Base-by-base conservation (phyloP, 2,888 invertebrate genomes). In the Rhagonycha lutea region DNA sequence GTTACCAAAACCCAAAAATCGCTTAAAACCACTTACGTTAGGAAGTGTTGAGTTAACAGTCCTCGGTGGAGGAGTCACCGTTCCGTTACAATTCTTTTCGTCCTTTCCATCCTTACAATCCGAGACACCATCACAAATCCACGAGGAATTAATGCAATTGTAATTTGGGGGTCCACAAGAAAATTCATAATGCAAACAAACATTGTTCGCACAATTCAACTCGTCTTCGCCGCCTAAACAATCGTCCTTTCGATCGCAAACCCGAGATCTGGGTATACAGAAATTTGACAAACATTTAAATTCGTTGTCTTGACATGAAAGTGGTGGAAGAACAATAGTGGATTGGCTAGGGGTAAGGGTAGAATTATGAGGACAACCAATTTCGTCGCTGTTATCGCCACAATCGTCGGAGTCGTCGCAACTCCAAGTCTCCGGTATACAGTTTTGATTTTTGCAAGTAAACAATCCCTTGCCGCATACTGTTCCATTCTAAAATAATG, bases 391-490 rank as follows among this genome's bases (percentile, higher is more conserved):
- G 61, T 90, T 89, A 80, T 95, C 95, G 0, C 91, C 92, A 80
- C 95, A 95, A 82, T 95, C 95, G 81, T 93, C 90, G 1, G 94
- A 92, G 24, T 89, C 91, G 83, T 95, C 95, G 83, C 95, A 95
- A 79, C 94, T 92, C 95, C 94, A 94, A 93, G 94, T 94, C 79
- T 92, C 91, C 0, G 94, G 94, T 67, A 95, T 89, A 83, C 94
- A 95, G 85, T 92, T 92, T 10, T 88, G 90, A 81, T 93, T 93
- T 14, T 89, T 87, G 83, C 95, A 95, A 80, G 90, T 91, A 84
- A 94, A 95, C 94, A 94, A 95, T 93, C 94, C 95, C 79, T 93
- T 92, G 67, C 91, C 90, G 82, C 95, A 95, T 0, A 90, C 87
- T 7, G 83, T 83, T 24, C 83, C 83, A 74, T 85, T 86, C 87